Percentiles rank a stretch among this genome's conserved stretches.
These are phyloP conservation scores for Mustela lutreola DNA, from an alignment of 2,113 vertebrate species.

Conservation along the genomic window DNA sequence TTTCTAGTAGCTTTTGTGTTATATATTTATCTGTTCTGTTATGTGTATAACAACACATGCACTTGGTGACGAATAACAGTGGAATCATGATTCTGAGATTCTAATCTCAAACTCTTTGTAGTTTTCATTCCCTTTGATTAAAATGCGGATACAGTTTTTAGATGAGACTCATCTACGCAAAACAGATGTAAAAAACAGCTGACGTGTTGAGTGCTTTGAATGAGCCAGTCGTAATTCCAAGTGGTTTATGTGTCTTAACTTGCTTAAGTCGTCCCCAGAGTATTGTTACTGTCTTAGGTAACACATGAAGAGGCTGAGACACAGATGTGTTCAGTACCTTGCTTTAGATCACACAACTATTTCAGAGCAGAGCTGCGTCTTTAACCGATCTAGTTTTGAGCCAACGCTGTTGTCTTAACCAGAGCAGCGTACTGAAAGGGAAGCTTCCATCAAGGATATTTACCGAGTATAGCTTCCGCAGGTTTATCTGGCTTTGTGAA, in stretches of 20 bases:
- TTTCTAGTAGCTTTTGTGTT: constrained; percentile 14
- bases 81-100: background rate
- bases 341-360: background rate
- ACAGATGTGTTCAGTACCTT: background rate
- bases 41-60: background rate
- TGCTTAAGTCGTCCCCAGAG: background rate
- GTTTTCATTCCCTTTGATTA: background rate
- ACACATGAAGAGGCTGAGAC: background rate
- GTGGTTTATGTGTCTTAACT: background rate
- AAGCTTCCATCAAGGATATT: background rate
- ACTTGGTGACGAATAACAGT: background rate
- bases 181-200: background rate
- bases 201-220: background rate
- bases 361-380: background rate
- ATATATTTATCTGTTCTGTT: background rate
- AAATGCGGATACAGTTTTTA: background rate
- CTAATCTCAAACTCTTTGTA: background rate
- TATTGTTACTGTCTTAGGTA: background rate
- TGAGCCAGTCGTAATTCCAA: background rate
- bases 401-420: background rate
- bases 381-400: background rate
- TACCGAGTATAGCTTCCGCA: background rate
- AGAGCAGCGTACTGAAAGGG: background rate
- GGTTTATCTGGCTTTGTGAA: background rate
- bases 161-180: background rate